Base-by-base conservation (phyloP, 2,888 invertebrate species). In the Apodemia mormo region DNA sequence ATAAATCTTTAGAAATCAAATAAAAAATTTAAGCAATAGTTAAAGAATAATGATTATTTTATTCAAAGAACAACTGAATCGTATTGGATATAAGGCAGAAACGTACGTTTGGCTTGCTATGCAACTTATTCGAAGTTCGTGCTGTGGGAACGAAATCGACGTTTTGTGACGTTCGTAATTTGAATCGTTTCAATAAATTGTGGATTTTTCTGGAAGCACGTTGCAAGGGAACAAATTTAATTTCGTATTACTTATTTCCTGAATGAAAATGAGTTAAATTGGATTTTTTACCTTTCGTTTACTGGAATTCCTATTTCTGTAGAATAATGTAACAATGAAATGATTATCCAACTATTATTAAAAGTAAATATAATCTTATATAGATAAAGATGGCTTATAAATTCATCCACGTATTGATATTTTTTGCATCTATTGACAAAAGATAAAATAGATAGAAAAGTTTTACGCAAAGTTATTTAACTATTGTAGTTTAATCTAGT, bases 51-150 rank as follows among this genome's bases (percentile, higher is more conserved):
- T 64, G 37, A n/a, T 64, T 37, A 64, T 64, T 64, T 64, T 64
- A 33, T 64, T 64, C 61, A 64, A 64, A 64, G 61, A 64, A 37
- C 61, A 64, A 64, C 30, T 12, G 61, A 64, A 64, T 37, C 14
- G 37, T 8, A 64, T 37, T 33, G 61, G 61, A 10, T 61, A 12
- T 12, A 61, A 61, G 61, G 61, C 61, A 33, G 61, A 6, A 61
- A 30, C 61, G 61, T 61, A 61, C 61, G 61, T 61, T 61, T 33
- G 30, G 30, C 30, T 30, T 61, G 61, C 61, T 30, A 33, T 61
- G 61, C 61, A 61, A 61, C 33, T 61, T 61, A 61, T 61, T 61
- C 61, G 61, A 61, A 33, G 61, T 33, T 61, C 61, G 61, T 61
- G 61, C 61, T 61, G 61, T 61, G 61, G 61, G 33, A 61, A 30